Base-by-base conservation (phyloP, 64 coral and sea anemone genomes). In the Cladopsammia gracilis region DNA sequence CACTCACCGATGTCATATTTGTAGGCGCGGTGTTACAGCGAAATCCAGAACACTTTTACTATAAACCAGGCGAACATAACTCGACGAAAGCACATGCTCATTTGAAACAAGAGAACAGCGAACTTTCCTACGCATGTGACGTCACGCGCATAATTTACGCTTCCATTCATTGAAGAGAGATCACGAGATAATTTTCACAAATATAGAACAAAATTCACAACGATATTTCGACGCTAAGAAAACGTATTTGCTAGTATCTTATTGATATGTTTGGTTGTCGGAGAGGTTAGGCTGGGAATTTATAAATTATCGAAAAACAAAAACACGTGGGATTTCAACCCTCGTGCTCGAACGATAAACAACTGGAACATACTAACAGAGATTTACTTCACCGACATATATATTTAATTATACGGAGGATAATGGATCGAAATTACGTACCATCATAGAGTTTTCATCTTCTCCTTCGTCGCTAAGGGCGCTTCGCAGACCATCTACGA, bases 1-100 rank as follows among this genome's bases (percentile, higher is more conserved):
- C 19, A 82, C 79, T 82, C 11, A 82, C 79, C 79, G 79, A 82
- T 20, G 79, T 64, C 79, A 82, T 82, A 14, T 16, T 82, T 62
- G 58, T n/a, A 16, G 57, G 13, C 11, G 11, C 6, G 25, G 19
- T 48, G 5, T 10, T 22, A 45, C 15, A 6, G 34, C 26, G 59
- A 46, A 79, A 82, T 34, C 0, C 16, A 18, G 42, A 45, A 19
- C 18, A 64, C 16, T 2, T 14, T 60, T 18, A 10, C n/a, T 10
- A 12, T n/a, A n/a, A n/a, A n/a, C n/a, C n/a, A n/a, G n/a, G n/a
- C n/a, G n/a, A 64, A 12, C 58, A 18, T 20, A 10, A 19, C 58
- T 64, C 78, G 56, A 13, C 3, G 5, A 0, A 6, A 44, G 19
- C 78, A 82, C 78, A 58, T 82, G 78, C 7, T 59, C 7, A 18